A percentile compares a stretch with the other conserved stretches of the same genome.
phyloP scores from a whole-genome alignment of 2,113 vertebrate species.

The Campylomormyrus numenius region DNA sequence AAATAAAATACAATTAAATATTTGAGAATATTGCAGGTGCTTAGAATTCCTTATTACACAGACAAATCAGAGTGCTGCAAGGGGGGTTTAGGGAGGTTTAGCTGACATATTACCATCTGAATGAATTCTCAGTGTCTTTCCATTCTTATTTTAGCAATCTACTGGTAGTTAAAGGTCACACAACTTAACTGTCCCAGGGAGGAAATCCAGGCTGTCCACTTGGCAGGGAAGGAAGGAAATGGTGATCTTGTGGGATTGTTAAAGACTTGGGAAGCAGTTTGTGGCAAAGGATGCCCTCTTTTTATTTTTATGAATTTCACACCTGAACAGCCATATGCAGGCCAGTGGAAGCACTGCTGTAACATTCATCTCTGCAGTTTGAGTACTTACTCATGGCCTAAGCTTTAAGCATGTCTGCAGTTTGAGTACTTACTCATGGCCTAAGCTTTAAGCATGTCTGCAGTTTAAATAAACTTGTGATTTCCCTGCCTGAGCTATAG shows the following conservation, averaged over 20 bases:
- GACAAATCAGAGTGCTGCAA: not conserved
- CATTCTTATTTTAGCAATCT: conserved; percentile 48
- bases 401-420: not conserved
- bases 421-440: not conserved
- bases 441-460: not conserved
- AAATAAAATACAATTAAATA: not conserved
- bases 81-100: not conserved
- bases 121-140: conserved; percentile 21
- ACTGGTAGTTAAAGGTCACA: conserved; percentile 45
- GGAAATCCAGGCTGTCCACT: conserved; percentile 18
- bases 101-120: not conserved
- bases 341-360: not conserved
- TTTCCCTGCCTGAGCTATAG: not conserved
- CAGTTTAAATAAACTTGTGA: not conserved
- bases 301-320: not conserved
- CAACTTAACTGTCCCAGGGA: conserved; percentile 46
- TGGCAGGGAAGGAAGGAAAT: not conserved
- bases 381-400: not conserved
- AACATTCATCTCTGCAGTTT: not conserved
- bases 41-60: not conserved
- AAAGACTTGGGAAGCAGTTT: not conserved
- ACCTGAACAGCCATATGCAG: not conserved
- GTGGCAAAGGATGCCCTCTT: not conserved
- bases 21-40: not conserved
- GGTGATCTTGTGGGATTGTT: not conserved